Percentiles rank a stretch among this genome's conserved stretches.
Evolutionary conservation across 2,797 vertebrate species (phyloP).

Genomic region (Mallotus villosus): DNA sequence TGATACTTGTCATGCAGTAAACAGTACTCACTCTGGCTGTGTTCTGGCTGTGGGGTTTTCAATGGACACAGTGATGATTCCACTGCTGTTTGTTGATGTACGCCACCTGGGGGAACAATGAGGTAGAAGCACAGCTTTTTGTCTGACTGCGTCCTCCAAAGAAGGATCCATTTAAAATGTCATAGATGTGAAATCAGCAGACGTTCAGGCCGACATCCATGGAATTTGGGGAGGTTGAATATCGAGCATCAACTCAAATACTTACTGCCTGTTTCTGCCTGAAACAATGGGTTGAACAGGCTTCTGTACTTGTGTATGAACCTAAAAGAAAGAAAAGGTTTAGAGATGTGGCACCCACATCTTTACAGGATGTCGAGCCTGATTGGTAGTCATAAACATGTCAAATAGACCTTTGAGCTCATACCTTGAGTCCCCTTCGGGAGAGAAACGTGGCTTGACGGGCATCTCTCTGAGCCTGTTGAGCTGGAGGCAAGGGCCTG

Average conservation of each 20-base stretch:
- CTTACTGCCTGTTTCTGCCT: conserved; percentile 85
- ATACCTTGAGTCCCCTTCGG: conserved; percentile 91
- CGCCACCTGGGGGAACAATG: conserved; percentile 83
- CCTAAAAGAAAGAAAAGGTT: conserved; percentile 26
- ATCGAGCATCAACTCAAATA: conserved; percentile 10
- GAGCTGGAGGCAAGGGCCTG: conserved; percentile 62
- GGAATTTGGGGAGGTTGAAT: conserved; percentile 8
- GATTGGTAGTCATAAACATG: neutral
- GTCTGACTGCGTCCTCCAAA: neutral
- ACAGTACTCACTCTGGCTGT: conserved; percentile 80
- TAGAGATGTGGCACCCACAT: neutral
- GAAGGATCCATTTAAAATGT: neutral
- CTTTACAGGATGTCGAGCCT: neutral
- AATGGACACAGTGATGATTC: conserved; percentile 92
- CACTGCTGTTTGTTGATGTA: conserved; percentile 81
- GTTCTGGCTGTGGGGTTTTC: conserved; percentile 87
- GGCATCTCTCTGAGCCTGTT: conserved; percentile 82
- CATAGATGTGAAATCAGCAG: neutral
- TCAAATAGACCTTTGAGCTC: too few relatives aligned
- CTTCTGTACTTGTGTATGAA: conserved; percentile 69
- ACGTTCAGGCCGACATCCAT: neutral
- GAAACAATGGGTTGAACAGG: conserved; percentile 51
- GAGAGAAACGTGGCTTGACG: conserved; percentile 94
- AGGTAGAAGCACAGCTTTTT: neutral
- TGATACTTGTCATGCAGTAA: neutral